Percentiles rank a stretch among this genome's conserved stretches.
These are phyloP conservation scores for Apis mellifera DNA, from an alignment of 1,140 invertebrate genomes.

Conservation along the genomic window Amel_HAv3.1 CM009931.2:8281501-8282000, in stretches of 20 bases:
- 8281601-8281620: slow-evolving; percentile 39
- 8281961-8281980: too few relatives aligned
- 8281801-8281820: neutral
- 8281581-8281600: neutral
- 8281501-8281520: neutral
- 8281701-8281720: slow-evolving; percentile 48
- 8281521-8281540: neutral
- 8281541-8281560: neutral
- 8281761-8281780: neutral
- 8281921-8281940: neutral
- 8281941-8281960: neutral
- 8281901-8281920: too few relatives aligned
- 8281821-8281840: neutral
- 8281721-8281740: slow-evolving; percentile 13
- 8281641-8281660: slow-evolving; percentile 59
- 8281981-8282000: neutral
- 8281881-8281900: too few relatives aligned
- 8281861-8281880: neutral
- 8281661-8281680: slow-evolving; percentile 26
- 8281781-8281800: neutral
- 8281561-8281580: too few relatives aligned
- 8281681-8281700: slow-evolving; percentile 22
- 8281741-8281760: neutral
- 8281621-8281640: slow-evolving; percentile 60
- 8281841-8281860: neutral